A percentile compares a stretch with the other conserved stretches of the same genome.
These are phyloP conservation scores for Anthophora plumipes DNA, from an alignment of 2,888 invertebrate genomes.

Conservation along the genomic window DNA sequence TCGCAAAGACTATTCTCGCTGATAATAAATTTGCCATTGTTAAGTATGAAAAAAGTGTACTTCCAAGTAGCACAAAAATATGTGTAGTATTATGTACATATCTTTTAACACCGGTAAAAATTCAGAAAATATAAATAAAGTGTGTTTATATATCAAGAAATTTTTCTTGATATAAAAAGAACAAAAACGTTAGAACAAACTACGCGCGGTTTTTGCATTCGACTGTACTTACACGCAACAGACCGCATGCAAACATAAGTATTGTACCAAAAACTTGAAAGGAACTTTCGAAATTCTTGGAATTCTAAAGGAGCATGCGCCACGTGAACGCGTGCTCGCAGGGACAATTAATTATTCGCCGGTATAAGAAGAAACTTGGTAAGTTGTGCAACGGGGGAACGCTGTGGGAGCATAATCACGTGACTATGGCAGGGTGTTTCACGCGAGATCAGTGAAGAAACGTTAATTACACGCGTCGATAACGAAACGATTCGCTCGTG, in stretches of 20 bases:
- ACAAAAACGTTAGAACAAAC: too few relatives aligned
- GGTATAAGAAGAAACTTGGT: background rate
- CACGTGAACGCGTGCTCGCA: background rate
- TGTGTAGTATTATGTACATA: too few relatives aligned
- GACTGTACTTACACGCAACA: background rate
- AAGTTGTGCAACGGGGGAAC: background rate
- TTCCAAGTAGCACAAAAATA: too few relatives aligned
- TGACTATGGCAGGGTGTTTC: background rate
- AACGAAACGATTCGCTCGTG: conserved; percentile 8
- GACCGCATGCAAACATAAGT: background rate
- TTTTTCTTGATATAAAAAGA: too few relatives aligned
- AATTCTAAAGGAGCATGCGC: background rate
- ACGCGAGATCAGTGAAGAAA: background rate
- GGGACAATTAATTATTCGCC: conserved; percentile 14
- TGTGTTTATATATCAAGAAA: too few relatives aligned
- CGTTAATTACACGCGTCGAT: conserved; percentile 12
- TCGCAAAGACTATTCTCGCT: too few relatives aligned
- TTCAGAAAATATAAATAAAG: too few relatives aligned
- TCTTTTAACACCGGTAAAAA: too few relatives aligned
- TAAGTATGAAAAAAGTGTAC: too few relatives aligned
- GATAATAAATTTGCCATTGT: too few relatives aligned
- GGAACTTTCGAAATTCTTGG: background rate
- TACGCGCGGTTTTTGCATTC: too few relatives aligned
- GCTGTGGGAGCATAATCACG: conserved; percentile 6
- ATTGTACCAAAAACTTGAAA: background rate